Conservation (phyloP, 2,888 invertebrate genomes). For the Chironomus tentans region DNA sequence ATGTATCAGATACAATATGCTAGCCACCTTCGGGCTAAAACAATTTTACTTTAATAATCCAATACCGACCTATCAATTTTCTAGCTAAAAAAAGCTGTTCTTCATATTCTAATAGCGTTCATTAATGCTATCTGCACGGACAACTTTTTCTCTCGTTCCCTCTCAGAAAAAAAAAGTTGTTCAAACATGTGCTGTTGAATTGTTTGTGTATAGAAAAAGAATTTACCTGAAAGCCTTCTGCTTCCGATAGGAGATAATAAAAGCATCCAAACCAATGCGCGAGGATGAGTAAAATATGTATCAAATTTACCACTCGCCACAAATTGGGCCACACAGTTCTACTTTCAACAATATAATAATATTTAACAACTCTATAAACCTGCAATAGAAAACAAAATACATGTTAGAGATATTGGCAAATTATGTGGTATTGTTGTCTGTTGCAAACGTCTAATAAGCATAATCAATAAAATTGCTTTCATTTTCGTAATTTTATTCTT, state of each 20-base stretch:
- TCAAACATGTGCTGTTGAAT: not conserved
- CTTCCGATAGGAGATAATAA: constrained; percentile 88
- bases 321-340: constrained; percentile 92
- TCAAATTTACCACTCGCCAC: constrained; percentile 89
- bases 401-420: not conserved
- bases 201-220: constrained; percentile 25
- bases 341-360: constrained; percentile 94
- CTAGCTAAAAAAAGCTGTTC: too few relatives aligned
- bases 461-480: too few relatives aligned
- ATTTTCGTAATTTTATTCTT: not conserved
- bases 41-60: too few relatives aligned
- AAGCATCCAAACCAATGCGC: constrained; percentile 98
- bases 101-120: too few relatives aligned
- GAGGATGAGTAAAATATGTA: constrained; percentile 86
- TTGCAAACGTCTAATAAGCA: too few relatives aligned
- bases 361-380: constrained; percentile 85
- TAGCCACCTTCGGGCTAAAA: too few relatives aligned
- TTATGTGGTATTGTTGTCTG: too few relatives aligned
- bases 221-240: constrained; percentile 70
- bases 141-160: not conserved
- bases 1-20: too few relatives aligned
- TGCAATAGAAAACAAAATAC: constrained; percentile 36
- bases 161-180: not conserved
- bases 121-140: too few relatives aligned
- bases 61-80: too few relatives aligned